These are phyloP conservation scores for Macrotus californicus DNA, from an alignment of 2,113 vertebrate species.

Conservation along the genomic window DNA sequence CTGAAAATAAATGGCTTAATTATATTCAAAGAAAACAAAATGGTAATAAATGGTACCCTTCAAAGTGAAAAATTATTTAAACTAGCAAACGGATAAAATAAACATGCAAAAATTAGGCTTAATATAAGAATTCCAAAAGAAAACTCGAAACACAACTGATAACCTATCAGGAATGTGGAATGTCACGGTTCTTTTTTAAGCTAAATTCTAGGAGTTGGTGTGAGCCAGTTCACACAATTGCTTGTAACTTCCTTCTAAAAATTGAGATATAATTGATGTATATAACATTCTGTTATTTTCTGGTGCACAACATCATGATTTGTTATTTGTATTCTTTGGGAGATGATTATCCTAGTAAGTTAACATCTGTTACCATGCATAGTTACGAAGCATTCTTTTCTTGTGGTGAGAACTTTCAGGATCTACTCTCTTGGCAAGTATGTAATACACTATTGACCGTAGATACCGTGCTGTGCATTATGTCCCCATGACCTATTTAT, in stretches of 20 bases:
- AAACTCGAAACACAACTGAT: not conserved
- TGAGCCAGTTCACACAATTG: not conserved
- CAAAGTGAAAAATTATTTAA: not conserved
- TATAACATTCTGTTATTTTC: not conserved
- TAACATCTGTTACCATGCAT: not conserved
- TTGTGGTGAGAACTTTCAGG: not conserved
- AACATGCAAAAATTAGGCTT: not conserved
- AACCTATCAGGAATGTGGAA: not conserved
- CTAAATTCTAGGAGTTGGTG: not conserved
- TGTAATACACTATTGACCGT: not conserved
- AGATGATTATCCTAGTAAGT: not conserved
- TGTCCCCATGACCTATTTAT: not conserved
- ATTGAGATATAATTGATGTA: not conserved
- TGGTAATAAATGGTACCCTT: not conserved
- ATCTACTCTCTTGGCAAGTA: not conserved
- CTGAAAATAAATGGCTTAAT: not conserved
- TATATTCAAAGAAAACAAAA: not conserved
- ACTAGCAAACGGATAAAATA: not conserved
- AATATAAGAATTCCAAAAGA: not conserved
- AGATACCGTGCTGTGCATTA: not conserved
- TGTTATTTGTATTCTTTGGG: not conserved
- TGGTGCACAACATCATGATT: not conserved
- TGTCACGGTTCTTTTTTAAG: not conserved
- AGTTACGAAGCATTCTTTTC: not conserved
- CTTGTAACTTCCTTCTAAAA: not conserved